Percentiles rank a stretch among this genome's conserved stretches.
phyloP scores from a whole-genome alignment of 2,113 vertebrate genomes.

The Myotis lucifugus region DNA sequence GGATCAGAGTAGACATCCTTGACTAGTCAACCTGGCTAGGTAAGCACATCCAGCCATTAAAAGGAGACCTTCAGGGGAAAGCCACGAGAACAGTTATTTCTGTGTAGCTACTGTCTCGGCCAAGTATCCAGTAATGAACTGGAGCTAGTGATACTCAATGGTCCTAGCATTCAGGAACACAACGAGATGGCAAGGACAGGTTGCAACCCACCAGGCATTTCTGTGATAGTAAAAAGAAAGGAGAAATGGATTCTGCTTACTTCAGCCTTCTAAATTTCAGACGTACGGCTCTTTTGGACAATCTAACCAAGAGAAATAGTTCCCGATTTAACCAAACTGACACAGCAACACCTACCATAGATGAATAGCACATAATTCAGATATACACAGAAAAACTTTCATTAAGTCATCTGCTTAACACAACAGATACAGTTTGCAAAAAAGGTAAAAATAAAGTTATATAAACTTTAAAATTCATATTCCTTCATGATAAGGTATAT shows the following conservation, averaged over 20 bases:
- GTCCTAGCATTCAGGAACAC: neutral
- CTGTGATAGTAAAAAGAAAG: neutral
- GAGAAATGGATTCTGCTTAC: neutral
- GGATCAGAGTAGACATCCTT: neutral
- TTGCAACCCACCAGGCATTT: neutral
- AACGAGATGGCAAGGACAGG: neutral
- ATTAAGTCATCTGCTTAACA: neutral
- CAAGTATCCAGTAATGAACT: neutral
- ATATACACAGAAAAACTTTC: neutral
- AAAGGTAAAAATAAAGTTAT: neutral
- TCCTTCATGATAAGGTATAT: neutral
- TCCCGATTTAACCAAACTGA: neutral
- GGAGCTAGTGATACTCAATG: neutral
- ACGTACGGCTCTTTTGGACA: neutral
- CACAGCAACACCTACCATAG: neutral
- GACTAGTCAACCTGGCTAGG: neutral
- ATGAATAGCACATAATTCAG: neutral
- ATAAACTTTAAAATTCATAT: neutral
- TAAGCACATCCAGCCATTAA: neutral
- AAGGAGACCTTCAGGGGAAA: neutral
- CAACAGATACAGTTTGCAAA: neutral
- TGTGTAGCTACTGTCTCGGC: too few relatives aligned
- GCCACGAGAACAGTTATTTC: neutral
- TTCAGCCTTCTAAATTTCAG: neutral
- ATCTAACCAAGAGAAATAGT: neutral